Percentiles rank a stretch among this genome's conserved stretches.
Evolutionary conservation across 2,888 invertebrate species (phyloP).

Genomic region (Danaus chrysippus): DNA sequence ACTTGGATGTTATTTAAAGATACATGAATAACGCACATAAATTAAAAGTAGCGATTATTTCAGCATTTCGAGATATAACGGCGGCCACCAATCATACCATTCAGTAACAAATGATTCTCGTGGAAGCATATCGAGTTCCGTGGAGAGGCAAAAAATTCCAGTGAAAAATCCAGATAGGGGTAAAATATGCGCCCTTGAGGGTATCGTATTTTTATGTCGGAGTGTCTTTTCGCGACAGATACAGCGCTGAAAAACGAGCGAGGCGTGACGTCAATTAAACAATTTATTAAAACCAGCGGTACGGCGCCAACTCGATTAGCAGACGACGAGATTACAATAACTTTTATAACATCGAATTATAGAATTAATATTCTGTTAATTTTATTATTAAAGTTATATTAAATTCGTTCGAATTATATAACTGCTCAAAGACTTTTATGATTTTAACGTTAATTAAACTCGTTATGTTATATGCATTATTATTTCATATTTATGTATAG

Average conservation of each 20-base stretch:
- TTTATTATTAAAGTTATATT: neutral
- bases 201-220: conserved; percentile 20
- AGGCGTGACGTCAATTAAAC: conserved; percentile 17
- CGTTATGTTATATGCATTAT: no score
- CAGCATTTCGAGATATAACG: conserved; percentile 14
- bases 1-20: neutral
- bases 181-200: conserved; percentile 27
- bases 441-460: no score
- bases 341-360: conserved; percentile 3
- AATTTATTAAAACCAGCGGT: conserved; percentile 8
- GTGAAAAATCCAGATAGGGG: conserved; percentile 24
- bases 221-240: conserved; percentile 21
- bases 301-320: conserved; percentile 5
- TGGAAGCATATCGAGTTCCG: conserved; percentile 25
- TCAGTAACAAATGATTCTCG: conserved; percentile 27
- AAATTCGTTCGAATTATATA: neutral
- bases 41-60: conserved; percentile 10
- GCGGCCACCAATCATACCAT: conserved; percentile 21
- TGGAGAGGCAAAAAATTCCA: conserved; percentile 26
- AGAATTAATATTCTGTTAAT: conserved; percentile 8
- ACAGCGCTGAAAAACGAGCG: conserved; percentile 13
- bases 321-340: neutral
- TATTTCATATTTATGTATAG: no score
- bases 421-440: no score
- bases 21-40: conserved; percentile 1